A percentile compares a stretch with the other conserved stretches of the same genome.
Conservation (phyloP, 2,888 invertebrate species). For the Cheilosia vulpina region DNA sequence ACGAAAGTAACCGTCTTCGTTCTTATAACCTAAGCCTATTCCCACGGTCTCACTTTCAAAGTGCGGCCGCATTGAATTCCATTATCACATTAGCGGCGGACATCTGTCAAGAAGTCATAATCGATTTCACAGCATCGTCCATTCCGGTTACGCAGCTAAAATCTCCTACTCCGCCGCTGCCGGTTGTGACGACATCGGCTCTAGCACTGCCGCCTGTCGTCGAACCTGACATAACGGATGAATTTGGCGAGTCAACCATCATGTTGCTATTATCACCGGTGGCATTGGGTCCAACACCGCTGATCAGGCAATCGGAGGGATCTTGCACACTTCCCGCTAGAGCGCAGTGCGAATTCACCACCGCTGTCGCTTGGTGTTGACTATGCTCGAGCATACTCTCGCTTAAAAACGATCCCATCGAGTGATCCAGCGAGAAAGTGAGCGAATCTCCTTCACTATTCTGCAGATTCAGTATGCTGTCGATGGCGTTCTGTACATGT, state of each 20-base stretch:
- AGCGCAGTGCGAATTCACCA: constrained; percentile 55
- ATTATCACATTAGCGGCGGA: constrained; percentile 72
- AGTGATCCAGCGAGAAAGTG: constrained; percentile 81
- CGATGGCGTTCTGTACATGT: constrained; percentile 92
- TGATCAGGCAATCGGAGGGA: constrained; percentile 82
- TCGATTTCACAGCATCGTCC: constrained; percentile 85
- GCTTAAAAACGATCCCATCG: constrained; percentile 82
- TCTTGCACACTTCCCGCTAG: constrained; percentile 80
- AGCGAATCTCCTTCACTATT: constrained; percentile 83
- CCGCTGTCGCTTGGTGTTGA: constrained; percentile 75
- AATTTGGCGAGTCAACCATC: constrained; percentile 76
- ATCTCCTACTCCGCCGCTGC: constrained; percentile 78
- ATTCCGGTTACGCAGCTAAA: constrained; percentile 83
- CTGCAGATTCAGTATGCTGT: constrained; percentile 90
- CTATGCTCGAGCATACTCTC: constrained; percentile 82
- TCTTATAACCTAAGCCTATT: constrained; percentile 44
- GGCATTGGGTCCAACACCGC: constrained; percentile 77
- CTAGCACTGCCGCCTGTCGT: constrained; percentile 57
- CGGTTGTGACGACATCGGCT: constrained; percentile 30
- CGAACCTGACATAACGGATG: constrained; percentile 77
- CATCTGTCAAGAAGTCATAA: constrained; percentile 84
- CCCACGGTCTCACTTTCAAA: constrained; percentile 61
- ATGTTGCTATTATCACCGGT: constrained; percentile 78
- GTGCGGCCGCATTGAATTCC: constrained; percentile 72
- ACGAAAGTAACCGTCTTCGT: constrained; percentile 27